These are phyloP conservation scores for Hoplostethus atlanticus DNA, from an alignment of 2,797 vertebrate genomes.

Conservation along the genomic window DNA sequence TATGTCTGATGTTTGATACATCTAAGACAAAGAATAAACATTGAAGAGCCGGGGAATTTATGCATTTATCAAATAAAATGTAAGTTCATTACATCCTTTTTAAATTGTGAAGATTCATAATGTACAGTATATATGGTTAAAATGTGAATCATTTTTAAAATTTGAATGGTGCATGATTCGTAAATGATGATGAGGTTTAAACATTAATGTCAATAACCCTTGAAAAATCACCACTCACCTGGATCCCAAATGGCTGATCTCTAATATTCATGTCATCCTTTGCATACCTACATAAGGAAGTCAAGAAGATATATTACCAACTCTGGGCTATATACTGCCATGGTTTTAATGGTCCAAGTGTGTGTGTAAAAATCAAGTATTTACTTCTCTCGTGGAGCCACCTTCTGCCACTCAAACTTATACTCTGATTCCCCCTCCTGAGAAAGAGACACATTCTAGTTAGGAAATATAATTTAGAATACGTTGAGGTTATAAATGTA, in stretches of 20 bases:
- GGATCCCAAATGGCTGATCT: slow-evolving; percentile 99
- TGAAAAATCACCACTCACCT: slow-evolving; percentile 82
- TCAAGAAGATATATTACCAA: background rate
- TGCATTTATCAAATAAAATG: background rate
- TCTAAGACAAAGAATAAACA: too few relatives aligned
- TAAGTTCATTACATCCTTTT: background rate
- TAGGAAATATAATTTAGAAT: background rate
- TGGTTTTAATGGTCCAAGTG: background rate
- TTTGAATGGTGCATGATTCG: background rate
- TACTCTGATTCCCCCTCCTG: slow-evolving; percentile 95
- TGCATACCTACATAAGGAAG: slow-evolving; percentile 88
- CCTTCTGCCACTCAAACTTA: slow-evolving; percentile 99
- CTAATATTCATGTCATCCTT: slow-evolving; percentile 99
- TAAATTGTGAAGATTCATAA: too few relatives aligned
- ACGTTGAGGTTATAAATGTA: background rate
- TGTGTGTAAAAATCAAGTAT: slow-evolving; percentile 33
- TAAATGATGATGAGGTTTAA: background rate
- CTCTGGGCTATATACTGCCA: background rate
- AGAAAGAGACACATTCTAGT: slow-evolving; percentile 41
- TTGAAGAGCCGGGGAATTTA: too few relatives aligned
- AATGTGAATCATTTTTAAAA: slow-evolving; percentile 1
- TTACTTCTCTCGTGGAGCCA: slow-evolving; percentile 97
- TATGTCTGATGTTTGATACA: slow-evolving; percentile 1
- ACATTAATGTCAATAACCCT: background rate
- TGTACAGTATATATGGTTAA: background rate